These are phyloP conservation scores for Linnaemya vulpina DNA, from an alignment of 2,888 invertebrate genomes.

Conservation along the genomic window DNA sequence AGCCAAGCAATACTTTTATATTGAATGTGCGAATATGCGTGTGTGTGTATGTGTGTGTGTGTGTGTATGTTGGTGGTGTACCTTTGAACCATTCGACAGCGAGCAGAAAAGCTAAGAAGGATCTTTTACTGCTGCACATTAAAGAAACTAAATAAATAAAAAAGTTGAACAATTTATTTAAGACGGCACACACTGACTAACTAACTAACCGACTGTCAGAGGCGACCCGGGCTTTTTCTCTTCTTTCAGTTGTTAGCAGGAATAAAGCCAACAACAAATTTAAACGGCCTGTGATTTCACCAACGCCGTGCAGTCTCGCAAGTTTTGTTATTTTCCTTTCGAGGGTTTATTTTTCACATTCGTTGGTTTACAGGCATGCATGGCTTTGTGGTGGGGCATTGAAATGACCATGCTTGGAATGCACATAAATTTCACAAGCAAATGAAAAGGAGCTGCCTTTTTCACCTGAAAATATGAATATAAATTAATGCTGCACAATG, in stretches of 20 bases:
- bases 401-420: conserved; percentile 75
- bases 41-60: conserved; percentile 25
- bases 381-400: conserved; percentile 54
- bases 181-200: conserved; percentile 35
- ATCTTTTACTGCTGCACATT: conserved; percentile 63
- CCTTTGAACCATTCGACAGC: conserved; percentile 35
- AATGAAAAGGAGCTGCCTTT: conserved; percentile 68
- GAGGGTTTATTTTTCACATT: conserved; percentile 25
- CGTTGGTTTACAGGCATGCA: conserved; percentile 11
- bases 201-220: conserved; percentile 40
- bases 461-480: conserved; percentile 61
- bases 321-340: conserved; percentile 41
- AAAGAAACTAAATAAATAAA: no score
- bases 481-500: conserved; percentile 52
- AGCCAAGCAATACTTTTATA: conserved; percentile 29
- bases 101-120: conserved; percentile 47
- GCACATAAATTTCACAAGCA: conserved; percentile 79
- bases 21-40: no score
- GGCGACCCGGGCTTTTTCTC: conserved; percentile 5
- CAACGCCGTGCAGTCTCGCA: conserved; percentile 71
- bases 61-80: conserved; percentile 19
- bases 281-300: conserved; percentile 59
- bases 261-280: conserved; percentile 38
- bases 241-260: conserved; percentile 29
- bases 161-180: conserved; percentile 16